phyloP scores from a whole-genome alignment of 2,113 vertebrate genomes.

The Podilymbus podiceps region DNA sequence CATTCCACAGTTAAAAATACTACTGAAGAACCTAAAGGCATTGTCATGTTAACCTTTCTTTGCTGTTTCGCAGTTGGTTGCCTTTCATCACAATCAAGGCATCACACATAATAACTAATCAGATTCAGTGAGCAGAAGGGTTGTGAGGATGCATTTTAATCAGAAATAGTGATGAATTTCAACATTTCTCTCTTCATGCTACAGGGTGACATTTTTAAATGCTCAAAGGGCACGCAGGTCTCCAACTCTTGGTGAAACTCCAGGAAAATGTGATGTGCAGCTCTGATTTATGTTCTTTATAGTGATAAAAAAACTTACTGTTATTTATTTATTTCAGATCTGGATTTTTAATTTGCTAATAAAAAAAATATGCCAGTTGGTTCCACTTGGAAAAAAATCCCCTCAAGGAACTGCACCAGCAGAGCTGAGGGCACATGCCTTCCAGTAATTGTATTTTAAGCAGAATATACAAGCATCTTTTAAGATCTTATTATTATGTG shows the following conservation, averaged over 20 bases:
- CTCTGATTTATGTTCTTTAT: slow-evolving; percentile 7
- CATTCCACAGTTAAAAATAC: too few relatives aligned
- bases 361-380: not conserved
- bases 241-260: not conserved
- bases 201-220: slow-evolving; percentile 48
- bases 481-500: not conserved
- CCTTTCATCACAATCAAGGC: slow-evolving; percentile 13
- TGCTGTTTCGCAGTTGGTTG: slow-evolving; percentile 12
- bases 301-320: not conserved
- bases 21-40: not conserved
- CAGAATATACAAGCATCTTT: not conserved
- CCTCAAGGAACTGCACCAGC: not conserved
- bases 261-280: not conserved
- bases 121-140: slow-evolving; percentile 12
- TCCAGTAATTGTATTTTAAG: not conserved
- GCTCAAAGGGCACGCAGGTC: not conserved
- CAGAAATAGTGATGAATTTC: not conserved
- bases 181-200: not conserved
- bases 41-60: slow-evolving; percentile 10
- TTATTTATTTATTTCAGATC: not conserved
- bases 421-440: not conserved
- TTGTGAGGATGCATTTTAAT: slow-evolving; percentile 44
- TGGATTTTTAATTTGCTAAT: not conserved
- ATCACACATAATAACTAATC: slow-evolving; percentile 23
- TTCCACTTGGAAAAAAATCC: not conserved